A percentile compares a stretch with the other conserved stretches of the same genome.
Conservation (phyloP, 1,140 invertebrate genomes). For the honey bee (Apis mellifera) region DNA sequence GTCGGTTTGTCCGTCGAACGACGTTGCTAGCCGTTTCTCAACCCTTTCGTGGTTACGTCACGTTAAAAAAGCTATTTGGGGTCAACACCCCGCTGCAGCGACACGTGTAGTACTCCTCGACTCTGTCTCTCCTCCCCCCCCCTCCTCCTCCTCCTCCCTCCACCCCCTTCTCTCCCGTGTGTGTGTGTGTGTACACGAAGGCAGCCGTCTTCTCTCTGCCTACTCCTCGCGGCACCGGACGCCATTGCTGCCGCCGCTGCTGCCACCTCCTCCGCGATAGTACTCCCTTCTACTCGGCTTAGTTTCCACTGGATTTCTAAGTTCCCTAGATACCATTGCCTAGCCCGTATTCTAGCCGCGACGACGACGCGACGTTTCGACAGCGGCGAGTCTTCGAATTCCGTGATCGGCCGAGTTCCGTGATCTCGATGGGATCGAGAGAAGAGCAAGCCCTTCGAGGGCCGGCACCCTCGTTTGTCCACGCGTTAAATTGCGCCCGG, state of each 20-base stretch:
- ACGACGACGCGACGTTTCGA: background rate
- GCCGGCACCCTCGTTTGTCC: slow-evolving; percentile 23
- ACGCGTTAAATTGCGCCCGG: too few relatives aligned
- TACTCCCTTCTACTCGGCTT: slow-evolving; percentile 60
- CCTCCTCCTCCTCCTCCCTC: slow-evolving; percentile 45
- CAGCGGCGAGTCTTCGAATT: too few relatives aligned
- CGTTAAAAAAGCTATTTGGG: slow-evolving; percentile 79
- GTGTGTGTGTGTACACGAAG: slow-evolving; percentile 54
- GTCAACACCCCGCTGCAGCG: slow-evolving; percentile 77
- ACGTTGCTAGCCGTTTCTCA: slow-evolving; percentile 71
- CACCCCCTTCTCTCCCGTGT: slow-evolving; percentile 38
- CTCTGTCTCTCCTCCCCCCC: slow-evolving; percentile 60
- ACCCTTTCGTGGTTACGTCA: slow-evolving; percentile 81
- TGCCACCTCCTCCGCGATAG: slow-evolving; percentile 57
- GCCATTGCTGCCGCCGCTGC: slow-evolving; percentile 64
- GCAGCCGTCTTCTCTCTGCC: slow-evolving; percentile 56
- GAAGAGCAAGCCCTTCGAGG: too few relatives aligned
- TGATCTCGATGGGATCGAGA: too few relatives aligned
- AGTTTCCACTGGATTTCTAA: slow-evolving; percentile 61
- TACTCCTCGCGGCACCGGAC: slow-evolving; percentile 48
- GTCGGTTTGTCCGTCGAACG: slow-evolving; percentile 57
- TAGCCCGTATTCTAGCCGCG: slow-evolving; percentile 42
- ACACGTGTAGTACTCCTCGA: slow-evolving; percentile 72
- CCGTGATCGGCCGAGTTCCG: too few relatives aligned
- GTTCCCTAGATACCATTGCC: slow-evolving; percentile 55